phyloP scores from a whole-genome alignment of 2,113 vertebrate species.

The Pandion haliaetus region DNA sequence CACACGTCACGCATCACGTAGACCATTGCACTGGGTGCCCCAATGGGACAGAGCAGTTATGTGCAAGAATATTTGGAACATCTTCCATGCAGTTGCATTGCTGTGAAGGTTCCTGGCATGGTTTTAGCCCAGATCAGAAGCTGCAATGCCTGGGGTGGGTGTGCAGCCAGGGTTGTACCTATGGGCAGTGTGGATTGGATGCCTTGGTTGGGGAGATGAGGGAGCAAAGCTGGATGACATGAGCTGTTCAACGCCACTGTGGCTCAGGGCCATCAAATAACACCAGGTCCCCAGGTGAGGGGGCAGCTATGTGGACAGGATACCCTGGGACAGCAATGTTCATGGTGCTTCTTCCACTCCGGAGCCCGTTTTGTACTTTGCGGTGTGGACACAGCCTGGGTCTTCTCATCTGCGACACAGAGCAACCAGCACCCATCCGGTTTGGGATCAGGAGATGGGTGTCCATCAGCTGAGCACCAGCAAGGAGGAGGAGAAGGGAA shows the following conservation, averaged over 20 bases:
- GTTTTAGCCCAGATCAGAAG: background rate
- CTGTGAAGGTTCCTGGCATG: background rate
- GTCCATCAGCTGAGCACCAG: background rate
- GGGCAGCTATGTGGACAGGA: background rate
- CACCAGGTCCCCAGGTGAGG: background rate
- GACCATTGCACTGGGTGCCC: background rate
- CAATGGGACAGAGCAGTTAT: background rate
- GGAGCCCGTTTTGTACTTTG: background rate
- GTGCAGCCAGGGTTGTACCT: background rate
- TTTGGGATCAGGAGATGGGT: background rate
- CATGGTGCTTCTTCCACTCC: background rate
- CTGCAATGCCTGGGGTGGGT: background rate
- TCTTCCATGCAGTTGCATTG: background rate
- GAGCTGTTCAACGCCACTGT: background rate
- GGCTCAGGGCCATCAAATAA: background rate
- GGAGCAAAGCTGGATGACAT: background rate
- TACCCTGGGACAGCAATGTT: background rate
- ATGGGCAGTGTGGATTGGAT: background rate
- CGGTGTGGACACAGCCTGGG: background rate
- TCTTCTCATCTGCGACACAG: background rate
- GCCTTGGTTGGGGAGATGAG: fast-evolving
- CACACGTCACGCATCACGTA: fast-evolving
- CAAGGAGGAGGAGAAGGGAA: background rate
- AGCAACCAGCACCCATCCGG: background rate
- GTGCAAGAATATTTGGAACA: background rate